phyloP scores from a whole-genome alignment of 2,888 invertebrate species.

The Xylophagus ater region DNA sequence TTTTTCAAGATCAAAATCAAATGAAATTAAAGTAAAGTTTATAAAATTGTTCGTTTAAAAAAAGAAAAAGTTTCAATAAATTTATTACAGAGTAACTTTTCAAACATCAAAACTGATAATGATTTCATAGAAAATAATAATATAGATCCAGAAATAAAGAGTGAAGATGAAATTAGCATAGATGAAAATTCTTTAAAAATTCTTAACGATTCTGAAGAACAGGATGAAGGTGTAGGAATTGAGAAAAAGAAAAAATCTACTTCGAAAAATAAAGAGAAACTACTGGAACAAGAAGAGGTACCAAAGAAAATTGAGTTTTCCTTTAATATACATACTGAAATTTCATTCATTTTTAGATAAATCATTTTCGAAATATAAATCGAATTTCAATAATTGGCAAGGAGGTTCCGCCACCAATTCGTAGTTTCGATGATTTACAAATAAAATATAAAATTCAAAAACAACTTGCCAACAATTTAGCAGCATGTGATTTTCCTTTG shows the following conservation, averaged over 20 bases:
- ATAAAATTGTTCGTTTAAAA: too few species aligned
- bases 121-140: too few species aligned
- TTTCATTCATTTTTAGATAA: conserved; percentile 45
- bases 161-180: conserved; percentile 9
- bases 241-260: conserved; percentile 43
- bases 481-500: conserved; percentile 53
- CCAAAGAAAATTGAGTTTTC: conserved; percentile 5
- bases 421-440: conserved; percentile 55
- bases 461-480: conserved; percentile 56
- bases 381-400: conserved; percentile 70
- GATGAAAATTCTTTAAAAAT: conserved; percentile 22
- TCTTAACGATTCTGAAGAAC: conserved; percentile 26
- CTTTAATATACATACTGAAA: conserved; percentile 1
- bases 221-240: conserved; percentile 39
- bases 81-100: too few species aligned
- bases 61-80: too few species aligned
- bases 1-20: conserved; percentile 27
- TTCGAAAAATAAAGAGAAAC: conserved; percentile 36
- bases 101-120: too few species aligned
- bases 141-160: too few species aligned
- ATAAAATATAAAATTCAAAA: conserved; percentile 45
- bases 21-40: too few species aligned
- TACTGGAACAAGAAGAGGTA: conserved; percentile 22
- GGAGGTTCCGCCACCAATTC: conserved; percentile 65
- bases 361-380: conserved; percentile 60